Evolutionary conservation across 2,113 vertebrate species (phyloP).

Genomic region (Rhinolophus sinicus): DNA sequence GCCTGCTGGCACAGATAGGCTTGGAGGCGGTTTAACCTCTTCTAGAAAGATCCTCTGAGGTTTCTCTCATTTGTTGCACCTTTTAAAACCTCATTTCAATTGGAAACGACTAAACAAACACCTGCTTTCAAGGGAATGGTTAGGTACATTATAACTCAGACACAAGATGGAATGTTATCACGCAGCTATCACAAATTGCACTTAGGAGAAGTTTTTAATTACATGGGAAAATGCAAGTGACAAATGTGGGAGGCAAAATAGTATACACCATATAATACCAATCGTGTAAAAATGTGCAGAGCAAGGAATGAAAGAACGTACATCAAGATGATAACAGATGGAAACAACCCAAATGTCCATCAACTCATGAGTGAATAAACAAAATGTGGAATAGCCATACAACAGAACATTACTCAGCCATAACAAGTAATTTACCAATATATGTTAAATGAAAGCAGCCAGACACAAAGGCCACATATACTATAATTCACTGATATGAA

Average conservation of each 20-base stretch:
- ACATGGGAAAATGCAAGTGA: not conserved
- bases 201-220: conserved; percentile 33
- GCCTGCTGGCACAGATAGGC: not conserved
- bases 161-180: not conserved
- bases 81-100: conserved; percentile 57
- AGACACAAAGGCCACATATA: not conserved
- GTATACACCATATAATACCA: not conserved
- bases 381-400: not conserved
- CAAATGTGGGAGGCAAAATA: not conserved
- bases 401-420: not conserved
- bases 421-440: not conserved
- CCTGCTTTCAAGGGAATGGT: conserved; percentile 50
- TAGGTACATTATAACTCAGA: conserved; percentile 42
- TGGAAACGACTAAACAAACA: conserved; percentile 37
- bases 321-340: not conserved
- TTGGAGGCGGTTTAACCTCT: not conserved
- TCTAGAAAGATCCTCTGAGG: conserved; percentile 21
- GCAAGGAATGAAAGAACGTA: not conserved
- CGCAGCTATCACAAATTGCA: not conserved
- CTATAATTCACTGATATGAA: not conserved
- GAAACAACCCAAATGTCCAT: not conserved
- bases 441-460: not conserved
- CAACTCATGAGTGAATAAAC: not conserved
- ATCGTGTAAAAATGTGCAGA: not conserved
- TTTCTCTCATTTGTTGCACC: conserved; percentile 42